A percentile compares a stretch with the other conserved stretches of the same genome.
Evolutionary conservation across 2,797 vertebrate genomes (phyloP).

Genomic region (Alca torda): DNA sequence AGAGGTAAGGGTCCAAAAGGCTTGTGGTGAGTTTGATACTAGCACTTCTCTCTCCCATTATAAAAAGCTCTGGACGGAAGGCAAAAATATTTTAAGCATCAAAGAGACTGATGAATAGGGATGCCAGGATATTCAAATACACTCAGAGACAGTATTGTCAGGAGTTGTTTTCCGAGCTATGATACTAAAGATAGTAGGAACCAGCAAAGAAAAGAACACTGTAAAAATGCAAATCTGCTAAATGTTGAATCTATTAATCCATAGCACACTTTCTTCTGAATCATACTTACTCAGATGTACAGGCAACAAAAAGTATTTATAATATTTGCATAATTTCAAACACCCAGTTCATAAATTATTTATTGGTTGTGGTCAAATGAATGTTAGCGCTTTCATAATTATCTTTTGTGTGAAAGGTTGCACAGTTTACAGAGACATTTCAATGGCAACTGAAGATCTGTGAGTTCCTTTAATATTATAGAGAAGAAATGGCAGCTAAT

Average conservation of each 20-base stretch:
- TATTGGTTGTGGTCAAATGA: conserved; percentile 80
- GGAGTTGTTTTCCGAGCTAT: conserved; percentile 72
- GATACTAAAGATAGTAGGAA: conserved; percentile 76
- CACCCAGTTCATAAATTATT: conserved; percentile 79
- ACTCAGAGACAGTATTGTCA: conserved; percentile 75
- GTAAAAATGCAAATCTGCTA: conserved; percentile 76
- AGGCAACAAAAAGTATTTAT: conserved; percentile 75
- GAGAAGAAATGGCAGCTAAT: conserved; percentile 72
- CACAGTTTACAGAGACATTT: conserved; percentile 75
- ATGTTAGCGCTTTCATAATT: conserved; percentile 74
- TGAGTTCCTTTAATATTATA: conserved; percentile 64
- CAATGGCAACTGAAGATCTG: conserved; percentile 72
- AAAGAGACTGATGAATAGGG: conserved; percentile 73
- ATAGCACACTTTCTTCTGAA: conserved; percentile 72
- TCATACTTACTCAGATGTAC: conserved; percentile 75
- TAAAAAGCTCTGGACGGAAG: conserved; percentile 71
- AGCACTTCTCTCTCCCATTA: conserved; percentile 52
- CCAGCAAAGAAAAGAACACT: conserved; percentile 70
- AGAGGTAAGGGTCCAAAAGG: background rate
- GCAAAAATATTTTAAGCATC: conserved; percentile 75
- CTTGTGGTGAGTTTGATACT: conserved; percentile 47
- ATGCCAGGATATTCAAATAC: conserved; percentile 73
- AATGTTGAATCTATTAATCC: conserved; percentile 77
- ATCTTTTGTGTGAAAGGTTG: conserved; percentile 76
- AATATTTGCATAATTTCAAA: conserved; percentile 79